Evolutionary conservation across 2,113 vertebrate genomes (phyloP), one percentile per base, ranked within the genome.

Genomic region (Halichoerus grypus): DNA sequence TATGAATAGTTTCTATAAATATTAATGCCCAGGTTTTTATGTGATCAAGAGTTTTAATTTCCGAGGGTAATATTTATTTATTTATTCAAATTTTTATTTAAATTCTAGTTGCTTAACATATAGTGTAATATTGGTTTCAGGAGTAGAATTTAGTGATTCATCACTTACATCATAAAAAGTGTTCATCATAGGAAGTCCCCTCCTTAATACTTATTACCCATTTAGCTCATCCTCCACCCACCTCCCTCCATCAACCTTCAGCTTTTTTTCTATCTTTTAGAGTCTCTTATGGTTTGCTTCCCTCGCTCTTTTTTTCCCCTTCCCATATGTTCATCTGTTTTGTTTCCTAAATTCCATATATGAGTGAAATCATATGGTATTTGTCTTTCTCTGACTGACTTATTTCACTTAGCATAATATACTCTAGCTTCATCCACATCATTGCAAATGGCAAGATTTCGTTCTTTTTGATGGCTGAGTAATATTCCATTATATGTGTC

Each of bases 1-100:
- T 81, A 71, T 49, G 4, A 96, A 76, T 79, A 94, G 33, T 28
- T 92, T 67, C 49, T 57, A 59, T 92, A 92, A 86, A 89, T 93
- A 86, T 69, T 94, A 67, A 92, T 72, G 7, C 31, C 77, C 24
- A 76, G 51, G 53, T 76, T 69, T 95, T 88, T 88, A 55, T 91
- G 26, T 88, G 55, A 80, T 53, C 13, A 85, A 67, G 9, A 72
- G 36, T 95, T 91, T 92, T 59, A 33, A 61, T 79, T 91, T 96
- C 74, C 19, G 65, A 74, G 61, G 24, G 12, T 91, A 94, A 49
- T 72, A 69, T 69, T 69, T 69, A 69, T 69, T 67, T n/a, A 67
- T 19, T 69, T 69, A n/a, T 69, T 69, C 33, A 69, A 69, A 67
- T 33, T 36, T 36, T 69, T 36, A 69, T 36, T 69, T 69, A 69